phyloP scores from a whole-genome alignment of 2,113 vertebrate species.

The Anarrhichthys ocellatus region DNA sequence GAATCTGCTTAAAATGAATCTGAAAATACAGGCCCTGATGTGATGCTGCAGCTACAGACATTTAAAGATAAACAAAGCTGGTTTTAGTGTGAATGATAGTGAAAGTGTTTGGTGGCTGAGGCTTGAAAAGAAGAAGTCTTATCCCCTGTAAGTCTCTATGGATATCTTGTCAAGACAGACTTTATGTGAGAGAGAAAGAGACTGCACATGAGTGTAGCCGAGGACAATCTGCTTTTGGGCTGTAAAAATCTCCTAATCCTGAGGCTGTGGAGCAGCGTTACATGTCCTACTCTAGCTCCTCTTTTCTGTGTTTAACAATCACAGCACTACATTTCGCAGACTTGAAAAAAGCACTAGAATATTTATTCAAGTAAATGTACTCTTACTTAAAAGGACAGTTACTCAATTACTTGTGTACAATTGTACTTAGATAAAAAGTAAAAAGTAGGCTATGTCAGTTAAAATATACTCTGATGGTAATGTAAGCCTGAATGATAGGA shows the following conservation, averaged over 20 bases:
- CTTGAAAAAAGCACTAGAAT: neutral
- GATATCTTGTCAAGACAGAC: constrained; percentile 5
- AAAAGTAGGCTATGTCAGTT: neutral
- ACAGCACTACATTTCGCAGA: neutral
- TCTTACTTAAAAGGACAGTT: neutral
- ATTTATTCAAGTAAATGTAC: neutral
- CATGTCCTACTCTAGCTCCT: constrained; percentile 34
- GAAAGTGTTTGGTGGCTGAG: constrained; percentile 3
- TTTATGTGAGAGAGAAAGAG: neutral
- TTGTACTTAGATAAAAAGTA: neutral
- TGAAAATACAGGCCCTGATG: neutral
- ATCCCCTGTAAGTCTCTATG: neutral
- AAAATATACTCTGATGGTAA: neutral
- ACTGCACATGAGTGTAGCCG: constrained; percentile 16
- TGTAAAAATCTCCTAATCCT: constrained; percentile 69
- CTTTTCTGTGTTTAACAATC: constrained; percentile 1
- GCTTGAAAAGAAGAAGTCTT: constrained; percentile 11
- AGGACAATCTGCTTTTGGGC: constrained; percentile 52
- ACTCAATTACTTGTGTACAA: neutral
- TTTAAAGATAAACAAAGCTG: neutral
- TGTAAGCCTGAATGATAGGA: neutral
- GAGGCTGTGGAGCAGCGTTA: constrained; percentile 46
- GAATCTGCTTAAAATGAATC: neutral
- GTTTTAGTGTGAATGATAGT: constrained; percentile 3
- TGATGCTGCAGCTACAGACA: neutral